phyloP scores from a whole-genome alignment of 2,888 invertebrate species.

The Mantis religiosa region DNA sequence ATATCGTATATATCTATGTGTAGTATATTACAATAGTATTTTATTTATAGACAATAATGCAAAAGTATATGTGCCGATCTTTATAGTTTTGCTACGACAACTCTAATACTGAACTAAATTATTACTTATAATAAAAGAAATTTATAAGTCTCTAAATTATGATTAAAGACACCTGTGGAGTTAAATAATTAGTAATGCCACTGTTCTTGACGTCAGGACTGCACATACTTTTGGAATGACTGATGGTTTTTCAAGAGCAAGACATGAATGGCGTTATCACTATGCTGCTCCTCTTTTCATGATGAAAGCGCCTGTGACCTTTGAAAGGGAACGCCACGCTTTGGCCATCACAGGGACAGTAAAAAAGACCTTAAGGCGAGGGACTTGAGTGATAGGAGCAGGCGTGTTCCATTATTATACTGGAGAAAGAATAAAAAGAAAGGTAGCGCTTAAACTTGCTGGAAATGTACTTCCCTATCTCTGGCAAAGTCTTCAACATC shows the following conservation, averaged over 20 bases:
- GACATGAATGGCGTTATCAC: not conserved
- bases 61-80: too few species aligned
- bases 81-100: too few species aligned
- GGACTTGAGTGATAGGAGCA: not conserved
- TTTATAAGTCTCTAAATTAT: too few species aligned
- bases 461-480: not conserved
- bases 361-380: not conserved
- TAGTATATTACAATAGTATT: too few species aligned
- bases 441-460: not conserved
- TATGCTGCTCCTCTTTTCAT: not conserved
- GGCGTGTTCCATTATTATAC: not conserved
- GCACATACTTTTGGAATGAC: not conserved
- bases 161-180: not conserved
- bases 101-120: too few species aligned
- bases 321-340: not conserved
- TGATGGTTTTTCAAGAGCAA: not conserved
- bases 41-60: too few species aligned
- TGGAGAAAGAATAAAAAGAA: not conserved
- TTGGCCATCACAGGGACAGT: not conserved
- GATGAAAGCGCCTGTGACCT: not conserved
- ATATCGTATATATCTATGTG: too few species aligned
- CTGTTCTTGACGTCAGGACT: too few species aligned
- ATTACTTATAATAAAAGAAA: too few species aligned
- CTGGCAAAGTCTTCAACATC: not conserved
- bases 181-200: not conserved